Conservation (phyloP, 1,140 invertebrate genomes). For the Zaprionus ghesquierei region DNA sequence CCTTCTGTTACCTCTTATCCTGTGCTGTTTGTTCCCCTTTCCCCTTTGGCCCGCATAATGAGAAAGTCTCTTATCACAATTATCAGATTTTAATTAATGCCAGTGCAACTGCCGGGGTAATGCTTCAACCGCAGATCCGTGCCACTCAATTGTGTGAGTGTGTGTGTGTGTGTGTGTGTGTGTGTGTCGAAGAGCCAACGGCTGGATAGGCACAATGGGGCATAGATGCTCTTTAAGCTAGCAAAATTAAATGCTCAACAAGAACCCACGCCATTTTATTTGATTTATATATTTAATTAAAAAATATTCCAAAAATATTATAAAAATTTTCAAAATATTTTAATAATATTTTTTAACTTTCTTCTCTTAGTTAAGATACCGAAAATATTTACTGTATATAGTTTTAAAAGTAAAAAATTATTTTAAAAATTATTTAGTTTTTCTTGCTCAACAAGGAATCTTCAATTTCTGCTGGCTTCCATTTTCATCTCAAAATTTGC, state of each 20-base stretch:
- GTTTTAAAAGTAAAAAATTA: background rate
- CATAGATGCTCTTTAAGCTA: background rate
- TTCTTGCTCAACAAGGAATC: no score
- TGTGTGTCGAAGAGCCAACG: background rate
- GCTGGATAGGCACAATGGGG: background rate
- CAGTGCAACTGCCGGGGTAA: conserved; percentile 19
- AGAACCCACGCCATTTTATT: no score
- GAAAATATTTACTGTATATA: background rate
- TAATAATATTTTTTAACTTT: no score
- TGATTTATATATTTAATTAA: background rate
- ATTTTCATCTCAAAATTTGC: background rate
- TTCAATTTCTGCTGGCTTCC: background rate
- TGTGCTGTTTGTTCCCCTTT: background rate
- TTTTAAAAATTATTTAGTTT: background rate
- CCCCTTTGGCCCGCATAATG: conserved; percentile 40
- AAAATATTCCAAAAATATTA: background rate
- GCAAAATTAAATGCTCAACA: background rate
- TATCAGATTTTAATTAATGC: conserved; percentile 62
- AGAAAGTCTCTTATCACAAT: conserved; percentile 34
- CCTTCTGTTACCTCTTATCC: background rate
- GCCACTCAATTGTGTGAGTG: background rate
- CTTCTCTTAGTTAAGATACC: no score
- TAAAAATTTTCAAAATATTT: no score
- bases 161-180: background rate
- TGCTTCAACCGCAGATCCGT: conserved; percentile 16